Evolutionary conservation across 1,140 invertebrate species (phyloP), one percentile per base, ranked within the genome.

Genomic region (Bombus picipes): DNA sequence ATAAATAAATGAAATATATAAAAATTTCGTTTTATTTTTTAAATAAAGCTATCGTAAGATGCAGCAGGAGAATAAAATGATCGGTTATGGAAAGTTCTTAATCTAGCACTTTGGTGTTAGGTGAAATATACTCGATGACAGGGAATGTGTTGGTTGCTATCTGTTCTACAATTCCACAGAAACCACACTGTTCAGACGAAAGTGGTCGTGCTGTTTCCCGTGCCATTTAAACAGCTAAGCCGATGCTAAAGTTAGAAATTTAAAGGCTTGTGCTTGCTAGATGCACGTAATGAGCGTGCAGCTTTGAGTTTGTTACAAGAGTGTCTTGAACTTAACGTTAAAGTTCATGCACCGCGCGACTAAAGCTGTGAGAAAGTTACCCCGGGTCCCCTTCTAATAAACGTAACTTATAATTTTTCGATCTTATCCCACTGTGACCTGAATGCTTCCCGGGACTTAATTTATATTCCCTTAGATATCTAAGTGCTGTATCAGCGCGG

Each of bases 201-300:
- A 83, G 59, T 66, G 73, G 22, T 25, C 32, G 41, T 18, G 73
- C 22, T 53, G 41, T 76, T 76, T 59, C 66, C 43, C 73, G 41
- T n/a, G 73, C 62, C 43, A 77, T 76, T 76, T 53, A 65, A 68
- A 53, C 41, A 41, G 9, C 41, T 53, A 37, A 3, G 34, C 2
- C 28, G 28, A 9, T 43, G 34, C 43, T 83, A 68, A 83, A 66
- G 41, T 57, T 37, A 32, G 74, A 34, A 77, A 77, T 83, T 83
- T 83, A 77, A 18, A 37, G 72, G 25, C 43, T 53, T 41, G 41
- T 28, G 53, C 53, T 68, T 37, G 34, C 34, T 34, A 39, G 8
- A 9, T 8, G 41, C 22, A 25, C 41, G 57, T 68, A 77, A 77
- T 68, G 57, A 68, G 59, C 41, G 28, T 68, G 13, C 37, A 39